phyloP scores from a whole-genome alignment of 2,797 vertebrate species.

The Eremophila alpestris region DNA sequence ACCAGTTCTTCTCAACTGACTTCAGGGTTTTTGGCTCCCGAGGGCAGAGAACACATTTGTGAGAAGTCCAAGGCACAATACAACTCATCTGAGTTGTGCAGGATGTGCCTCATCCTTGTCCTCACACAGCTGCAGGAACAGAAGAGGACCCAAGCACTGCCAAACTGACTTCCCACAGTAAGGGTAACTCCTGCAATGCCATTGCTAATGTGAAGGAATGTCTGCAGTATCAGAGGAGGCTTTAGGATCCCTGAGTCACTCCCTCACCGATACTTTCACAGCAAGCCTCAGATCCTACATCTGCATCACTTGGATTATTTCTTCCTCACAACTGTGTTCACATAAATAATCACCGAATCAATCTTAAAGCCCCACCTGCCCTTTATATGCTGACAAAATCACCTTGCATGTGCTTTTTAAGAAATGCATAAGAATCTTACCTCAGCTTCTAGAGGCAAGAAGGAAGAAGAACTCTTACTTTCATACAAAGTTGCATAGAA shows the following conservation, averaged over 20 bases:
- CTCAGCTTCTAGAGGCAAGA: not conserved
- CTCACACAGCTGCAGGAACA: not conserved
- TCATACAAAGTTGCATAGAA: not conserved
- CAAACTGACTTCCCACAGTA: not conserved
- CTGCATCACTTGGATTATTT: not conserved
- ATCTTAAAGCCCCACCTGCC: not conserved
- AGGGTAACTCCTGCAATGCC: not conserved
- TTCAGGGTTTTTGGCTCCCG: not conserved
- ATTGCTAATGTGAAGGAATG: rapidly evolving
- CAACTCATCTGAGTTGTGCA: not conserved
- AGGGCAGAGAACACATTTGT: not conserved
- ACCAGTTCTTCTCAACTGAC: not conserved
- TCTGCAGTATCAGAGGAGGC: not conserved
- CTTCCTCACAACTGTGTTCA: not conserved
- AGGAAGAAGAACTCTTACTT: not conserved
- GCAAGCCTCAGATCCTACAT: not conserved
- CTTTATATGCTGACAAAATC: not conserved
- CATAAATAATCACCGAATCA: not conserved
- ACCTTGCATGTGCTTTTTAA: rapidly evolving
- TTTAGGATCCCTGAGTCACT: not conserved
- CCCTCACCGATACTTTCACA: rapidly evolving
- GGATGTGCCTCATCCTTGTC: not conserved
- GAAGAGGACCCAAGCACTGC: not conserved
- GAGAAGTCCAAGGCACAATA: not conserved
- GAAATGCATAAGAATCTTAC: not conserved